These are phyloP conservation scores for Neocrepidodera transversa DNA, from an alignment of 2,888 invertebrate species.

Conservation along the genomic window DNA sequence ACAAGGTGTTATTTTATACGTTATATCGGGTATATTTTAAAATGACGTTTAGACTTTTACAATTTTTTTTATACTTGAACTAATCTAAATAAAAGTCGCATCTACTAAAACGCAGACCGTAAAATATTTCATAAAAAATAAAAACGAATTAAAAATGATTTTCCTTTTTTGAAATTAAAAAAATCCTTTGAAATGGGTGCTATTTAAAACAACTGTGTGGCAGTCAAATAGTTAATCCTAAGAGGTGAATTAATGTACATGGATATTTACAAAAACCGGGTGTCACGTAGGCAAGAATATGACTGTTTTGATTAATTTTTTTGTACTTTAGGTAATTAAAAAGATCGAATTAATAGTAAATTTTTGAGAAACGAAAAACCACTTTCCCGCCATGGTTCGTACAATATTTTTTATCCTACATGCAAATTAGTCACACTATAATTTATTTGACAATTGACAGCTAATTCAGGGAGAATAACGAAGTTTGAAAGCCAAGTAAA, in stretches of 20 bases:
- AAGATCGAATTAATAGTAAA: too few species aligned
- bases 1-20: too few species aligned
- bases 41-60: slow-evolving; percentile 1
- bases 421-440: too few species aligned
- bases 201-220: slow-evolving; percentile 25
- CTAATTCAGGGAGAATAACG: too few species aligned
- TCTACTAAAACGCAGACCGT: slow-evolving; percentile 12
- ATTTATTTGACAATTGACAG: too few species aligned
- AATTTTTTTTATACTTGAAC: not conserved
- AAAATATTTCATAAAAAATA: not conserved
- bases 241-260: slow-evolving; percentile 17
- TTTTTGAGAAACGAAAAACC: too few species aligned
- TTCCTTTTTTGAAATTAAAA: not conserved
- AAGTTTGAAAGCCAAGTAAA: too few species aligned
- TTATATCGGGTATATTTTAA: too few species aligned
- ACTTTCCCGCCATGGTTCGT: too few species aligned
- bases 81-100: not conserved
- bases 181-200: slow-evolving; percentile 17
- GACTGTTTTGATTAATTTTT: not conserved
- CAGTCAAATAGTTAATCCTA: slow-evolving; percentile 14
- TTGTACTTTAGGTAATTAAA: not conserved
- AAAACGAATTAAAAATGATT: not conserved
- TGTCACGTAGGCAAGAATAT: not conserved
- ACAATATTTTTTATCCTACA: too few species aligned
- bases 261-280: slow-evolving; percentile 23